Conservation (phyloP, 2,113 vertebrate genomes). For the Vulpes vulpes region DNA sequence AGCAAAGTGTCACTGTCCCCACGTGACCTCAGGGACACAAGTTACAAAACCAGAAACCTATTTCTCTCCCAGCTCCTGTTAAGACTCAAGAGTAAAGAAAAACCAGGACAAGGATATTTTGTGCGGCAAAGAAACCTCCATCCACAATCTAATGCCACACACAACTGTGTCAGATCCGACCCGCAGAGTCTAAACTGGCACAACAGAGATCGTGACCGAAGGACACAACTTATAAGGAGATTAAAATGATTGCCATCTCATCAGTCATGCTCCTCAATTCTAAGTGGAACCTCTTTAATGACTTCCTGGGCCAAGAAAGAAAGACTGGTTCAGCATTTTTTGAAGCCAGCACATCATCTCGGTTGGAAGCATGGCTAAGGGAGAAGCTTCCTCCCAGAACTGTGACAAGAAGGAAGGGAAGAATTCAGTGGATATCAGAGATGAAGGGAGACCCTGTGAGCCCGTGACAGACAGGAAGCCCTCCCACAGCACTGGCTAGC, state of each 20-base stretch:
- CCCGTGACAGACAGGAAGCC: background rate
- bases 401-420: background rate
- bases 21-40: background rate
- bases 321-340: background rate
- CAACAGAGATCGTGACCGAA: background rate
- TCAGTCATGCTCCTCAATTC: background rate
- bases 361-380: background rate
- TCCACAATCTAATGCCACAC: background rate
- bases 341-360: background rate
- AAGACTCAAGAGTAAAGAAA: background rate
- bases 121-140: background rate
- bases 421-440: background rate
- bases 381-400: background rate
- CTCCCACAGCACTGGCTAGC: accelerated
- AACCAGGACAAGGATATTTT: background rate
- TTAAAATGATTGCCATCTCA: background rate
- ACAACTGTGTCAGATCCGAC: background rate
- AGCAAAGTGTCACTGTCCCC: background rate
- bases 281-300: background rate
- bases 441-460: background rate
- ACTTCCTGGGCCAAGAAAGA: background rate
- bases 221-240: background rate
- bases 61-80: background rate
- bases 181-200: background rate
- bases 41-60: background rate